Base-by-base conservation (phyloP, 1,140 invertebrate species). In the Lethrus apterus region DNA sequence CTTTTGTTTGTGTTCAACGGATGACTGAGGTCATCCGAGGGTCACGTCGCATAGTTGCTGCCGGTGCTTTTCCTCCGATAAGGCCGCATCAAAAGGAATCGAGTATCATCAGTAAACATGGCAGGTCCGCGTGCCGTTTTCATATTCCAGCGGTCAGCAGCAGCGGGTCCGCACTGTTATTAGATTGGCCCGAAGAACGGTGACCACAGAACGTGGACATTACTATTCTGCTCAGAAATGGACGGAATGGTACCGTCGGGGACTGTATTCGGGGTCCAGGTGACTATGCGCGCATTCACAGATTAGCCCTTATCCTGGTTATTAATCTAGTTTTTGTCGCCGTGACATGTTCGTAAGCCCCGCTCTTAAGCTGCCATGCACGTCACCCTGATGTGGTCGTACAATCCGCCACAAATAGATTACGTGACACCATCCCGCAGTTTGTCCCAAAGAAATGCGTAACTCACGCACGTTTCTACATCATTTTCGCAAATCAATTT, bases 301-400 rank as follows among this genome's bases (percentile, higher is more conserved):
- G 35, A 38, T 38, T 38, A 38, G 35, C 18, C 35, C 35, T 38
- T 38, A 38, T 38, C 35, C 35, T 11, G 18, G 35, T 20, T 42
- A 42, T 42, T 42, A 42, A 42, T 42, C 40, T 42, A 42, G 24
- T 42, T 42, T 42, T 42, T 42, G 13, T 29, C 40, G 11, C 19
- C 29, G 13, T 17, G 40, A 14, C 21, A 13, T 21, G 29, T 26
- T 24, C 40, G 21, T 38, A 38, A 21, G 24, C 35, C 20, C 10
- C 18, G 17, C n/a, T n/a, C 20, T 38, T 38, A 20, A 21, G 17
- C 35, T 38, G 35, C 35, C 35, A 38, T 21, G 20, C 35, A 38
- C 35, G 35, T 38, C 20, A 23, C 7, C 13, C 35, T 38, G 35
- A 38, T 38, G 35, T 21, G 35, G 35, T 38, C 18, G 35, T 38